Base-by-base conservation (phyloP, 2,113 vertebrate genomes). In the Poeciliopsis occidentalis region DNA sequence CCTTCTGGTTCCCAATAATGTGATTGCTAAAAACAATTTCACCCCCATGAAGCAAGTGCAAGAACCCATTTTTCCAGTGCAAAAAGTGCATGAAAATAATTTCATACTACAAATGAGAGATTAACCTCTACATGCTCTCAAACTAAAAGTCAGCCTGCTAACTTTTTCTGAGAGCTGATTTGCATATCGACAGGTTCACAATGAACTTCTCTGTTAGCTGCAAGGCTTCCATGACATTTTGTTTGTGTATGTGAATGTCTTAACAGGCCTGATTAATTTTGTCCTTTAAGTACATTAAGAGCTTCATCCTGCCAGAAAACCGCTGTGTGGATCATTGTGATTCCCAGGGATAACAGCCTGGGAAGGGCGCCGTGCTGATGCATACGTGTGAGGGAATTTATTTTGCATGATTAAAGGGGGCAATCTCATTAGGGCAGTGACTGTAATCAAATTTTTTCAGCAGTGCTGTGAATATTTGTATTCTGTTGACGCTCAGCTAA, bases 261-360 rank as follows among this genome's bases (percentile, higher is more conserved):
- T 65, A 60, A 72, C 68, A n/a, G 74, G 67, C 80, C 71, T 69
- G 24, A 83, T 80, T 60, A 37, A 41, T 82, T 86, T 74, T 83
- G 85, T 81, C 80, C 69, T 74, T 76, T 82, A 80, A 88, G 88
- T 81, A 76, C 75, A 88, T 69, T 64, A 74, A 86, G 32, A 34
- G 69, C 41, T 62, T 37, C 67, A 29, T 69, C 79, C 73, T 77
- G 34, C 73, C 74, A 70, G 65, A 26, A 54, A 11, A 78, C 47
- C 64, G 31, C 67, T 76, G 62, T 8, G 5, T 64, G 31, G 63
- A 70, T 82, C 75, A 27, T 51, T 78, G 75, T 26, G 60, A 75
- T 67, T 73, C 60, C 69, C 61, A 0, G 64, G 44, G 17, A 67
- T 62, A 37, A 41, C 32, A 61, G 61, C 41, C 17, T 13, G 29